Evolutionary conservation across 1,140 invertebrate genomes (phyloP), one percentile per base, ranked within the genome.

Genomic region (Saccostrea cuccullata): DNA sequence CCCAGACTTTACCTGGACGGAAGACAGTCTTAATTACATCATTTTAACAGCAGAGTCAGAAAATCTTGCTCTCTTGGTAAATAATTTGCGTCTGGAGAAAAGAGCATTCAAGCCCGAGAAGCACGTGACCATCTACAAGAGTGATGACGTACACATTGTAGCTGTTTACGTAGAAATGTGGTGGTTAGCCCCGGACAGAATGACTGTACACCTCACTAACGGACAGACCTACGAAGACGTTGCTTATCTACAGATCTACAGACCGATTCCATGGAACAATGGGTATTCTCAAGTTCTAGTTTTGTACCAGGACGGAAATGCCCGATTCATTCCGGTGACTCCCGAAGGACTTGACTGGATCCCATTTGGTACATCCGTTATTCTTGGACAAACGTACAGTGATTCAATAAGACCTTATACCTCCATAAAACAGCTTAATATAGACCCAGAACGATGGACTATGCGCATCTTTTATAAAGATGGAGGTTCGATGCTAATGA

Each of bases 301-400:
- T n/a, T 36, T 92, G 55, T 91, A 92, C 47, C 90, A 91, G 17
- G 90, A 92, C 82, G 91, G 91, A 64, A 91, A 92, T 85, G 89
- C 85, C 0, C 87, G 91, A 36, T 82, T 90, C 13, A 55, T 90
- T 2, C 91, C 90, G 11, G 86, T 90, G 8, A 86, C 91, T 6
- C 90, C 91, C 12, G 84, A 90, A 47, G 91, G 91, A 55, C 55
- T 90, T 55, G 90, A 92, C 56, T 91, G 90, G 90, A 90, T 91
- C 56, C 91, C 91, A 8, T 92, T 92, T 83, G 91, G 91, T 47
- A 89, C 91, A 2, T 92, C 91, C 8, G 88, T 92, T 13, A 90
- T 92, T 70, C 36, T 92, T 26, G 91, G 91, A 5, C 86, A 89
- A 67, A 88, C 84, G 2, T 86, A 91, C 73, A 85, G 67, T 9